Evolutionary conservation across 2,888 invertebrate genomes (phyloP).

Genomic region (Aproaerema taeniolella): DNA sequence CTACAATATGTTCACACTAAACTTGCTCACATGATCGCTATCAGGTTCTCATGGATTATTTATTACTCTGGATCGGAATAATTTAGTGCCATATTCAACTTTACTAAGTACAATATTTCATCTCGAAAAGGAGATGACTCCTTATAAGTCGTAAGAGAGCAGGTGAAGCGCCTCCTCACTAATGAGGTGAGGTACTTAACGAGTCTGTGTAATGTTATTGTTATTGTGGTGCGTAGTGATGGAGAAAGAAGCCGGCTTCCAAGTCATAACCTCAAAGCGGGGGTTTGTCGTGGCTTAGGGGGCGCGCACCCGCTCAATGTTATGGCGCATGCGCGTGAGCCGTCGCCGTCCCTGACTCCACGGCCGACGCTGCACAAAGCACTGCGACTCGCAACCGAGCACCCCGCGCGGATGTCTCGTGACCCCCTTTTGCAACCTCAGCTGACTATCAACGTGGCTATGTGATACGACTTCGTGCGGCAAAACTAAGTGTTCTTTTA

Average conservation of each 20-base stretch:
- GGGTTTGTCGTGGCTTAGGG: constrained; percentile 43
- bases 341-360: constrained; percentile 22
- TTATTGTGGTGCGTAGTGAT: constrained; percentile 47
- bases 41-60: constrained; percentile 27
- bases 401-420: constrained; percentile 25
- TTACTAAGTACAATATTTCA: background rate
- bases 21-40: constrained; percentile 31
- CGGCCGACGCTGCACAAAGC: constrained; percentile 62
- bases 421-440: constrained; percentile 29
- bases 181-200: constrained; percentile 33
- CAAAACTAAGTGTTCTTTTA: constrained; percentile 41
- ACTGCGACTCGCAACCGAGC: constrained; percentile 47
- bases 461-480: constrained; percentile 52
- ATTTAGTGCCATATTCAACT: constrained; percentile 23
- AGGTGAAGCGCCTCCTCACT: constrained; percentile 21
- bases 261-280: constrained; percentile 69
- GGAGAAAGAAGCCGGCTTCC: constrained; percentile 56
- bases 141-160: constrained; percentile 3
- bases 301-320: constrained; percentile 69
- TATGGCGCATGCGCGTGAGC: constrained; percentile 59
- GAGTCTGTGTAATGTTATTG: constrained; percentile 53
- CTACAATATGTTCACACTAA: constrained; percentile 19
- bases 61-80: constrained; percentile 33
- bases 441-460: constrained; percentile 45
- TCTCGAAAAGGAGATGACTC: constrained; percentile 1